Base-by-base conservation (phyloP, 30 jellyfish, hydroid and myxozoan genomes). In the Morbakka virulenta region DNA sequence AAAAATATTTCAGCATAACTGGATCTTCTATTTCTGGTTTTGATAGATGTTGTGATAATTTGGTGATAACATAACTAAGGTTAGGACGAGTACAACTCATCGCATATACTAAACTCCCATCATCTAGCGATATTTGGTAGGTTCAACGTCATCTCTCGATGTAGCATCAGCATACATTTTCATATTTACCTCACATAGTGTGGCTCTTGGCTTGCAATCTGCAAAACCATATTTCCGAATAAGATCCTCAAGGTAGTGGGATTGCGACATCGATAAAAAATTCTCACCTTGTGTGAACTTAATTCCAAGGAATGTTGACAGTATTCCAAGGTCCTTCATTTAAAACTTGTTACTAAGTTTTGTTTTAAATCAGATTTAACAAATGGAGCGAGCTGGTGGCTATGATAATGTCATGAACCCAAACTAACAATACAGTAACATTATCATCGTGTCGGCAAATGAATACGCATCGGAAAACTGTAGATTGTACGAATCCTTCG, bases 281-380 rank as follows among this genome's bases (percentile, higher is more conserved):
- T n/a, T n/a, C n/a, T n/a, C n/a, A 1, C 62, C 23, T 35, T 4
- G 4, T 3, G 20, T 28, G 41, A 83, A 62, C 1, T 74, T 51
- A 17, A 83, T 76, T n/a, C 95, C 95, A 53, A 83, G 94, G 52
- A 83, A 83, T n/a, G 67, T 31, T 3, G 95, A 61, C 1, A 83
- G 11, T 72, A 28, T 35, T 1, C 94, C 94, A n/a, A 82, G 74
- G 67, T 82, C 94, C 50, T 82, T 72, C 94, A 82, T 82, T 20
- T 72, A 53, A 52, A 82, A 72, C 62, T 30, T 62, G n/a, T 30
- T 31, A 6, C 25, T 2, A 1, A 17, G 57, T 6, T 41, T 41
- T 41, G 57, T 17, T 41, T 41, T 17, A 41, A n/a, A 41, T 49
- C 12, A 28, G 2, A 1, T 64, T 11, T 31, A 84, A 4, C 14